Evolutionary conservation across 2,113 vertebrate genomes (phyloP).

Genomic region (Apeltes quadracus): DNA sequence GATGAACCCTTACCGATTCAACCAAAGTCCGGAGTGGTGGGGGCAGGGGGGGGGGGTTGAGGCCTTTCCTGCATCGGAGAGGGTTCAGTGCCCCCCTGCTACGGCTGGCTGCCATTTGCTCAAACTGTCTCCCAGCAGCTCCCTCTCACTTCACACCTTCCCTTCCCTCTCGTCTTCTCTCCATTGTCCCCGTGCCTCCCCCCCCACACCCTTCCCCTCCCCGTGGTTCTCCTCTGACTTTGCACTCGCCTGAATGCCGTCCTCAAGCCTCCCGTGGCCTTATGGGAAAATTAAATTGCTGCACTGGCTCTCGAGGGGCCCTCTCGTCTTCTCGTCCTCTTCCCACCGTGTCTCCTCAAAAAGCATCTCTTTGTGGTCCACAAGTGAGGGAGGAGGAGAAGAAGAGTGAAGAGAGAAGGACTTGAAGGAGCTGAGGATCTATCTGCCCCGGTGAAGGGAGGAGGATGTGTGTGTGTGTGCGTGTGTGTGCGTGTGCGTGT

Average conservation of each 20-base stretch:
- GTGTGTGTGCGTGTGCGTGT: background rate
- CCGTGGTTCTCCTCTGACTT: slow-evolving; percentile 44
- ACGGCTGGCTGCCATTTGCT: slow-evolving; percentile 40
- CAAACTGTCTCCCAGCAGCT: slow-evolving; percentile 50
- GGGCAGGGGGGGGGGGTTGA: slow-evolving; percentile 33
- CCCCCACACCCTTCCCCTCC: slow-evolving; percentile 3
- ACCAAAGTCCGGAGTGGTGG: too few relatives aligned
- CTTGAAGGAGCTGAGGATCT: slow-evolving; percentile 28
- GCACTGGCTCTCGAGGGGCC: slow-evolving; percentile 32
- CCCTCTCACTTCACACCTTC: slow-evolving; percentile 20
- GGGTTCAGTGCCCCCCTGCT: slow-evolving; percentile 23
- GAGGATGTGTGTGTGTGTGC: too few relatives aligned
- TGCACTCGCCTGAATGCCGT: slow-evolving; percentile 56
- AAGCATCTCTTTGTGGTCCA: slow-evolving; percentile 31
- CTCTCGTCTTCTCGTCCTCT: slow-evolving; percentile 19
- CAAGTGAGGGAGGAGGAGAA: slow-evolving; percentile 3
- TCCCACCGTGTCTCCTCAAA: slow-evolving; percentile 38
- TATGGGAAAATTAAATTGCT: slow-evolving; percentile 57
- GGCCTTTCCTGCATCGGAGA: slow-evolving; percentile 18
- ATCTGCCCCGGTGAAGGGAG: slow-evolving; percentile 47
- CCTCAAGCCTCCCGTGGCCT: slow-evolving; percentile 54
- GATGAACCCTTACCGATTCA: too few relatives aligned
- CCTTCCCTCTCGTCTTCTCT: slow-evolving; percentile 35
- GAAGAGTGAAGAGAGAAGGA: slow-evolving; percentile 22
- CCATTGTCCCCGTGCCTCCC: slow-evolving; percentile 18